phyloP scores from a whole-genome alignment of 2,888 invertebrate genomes.

The Orthonychiurus folsomi region DNA sequence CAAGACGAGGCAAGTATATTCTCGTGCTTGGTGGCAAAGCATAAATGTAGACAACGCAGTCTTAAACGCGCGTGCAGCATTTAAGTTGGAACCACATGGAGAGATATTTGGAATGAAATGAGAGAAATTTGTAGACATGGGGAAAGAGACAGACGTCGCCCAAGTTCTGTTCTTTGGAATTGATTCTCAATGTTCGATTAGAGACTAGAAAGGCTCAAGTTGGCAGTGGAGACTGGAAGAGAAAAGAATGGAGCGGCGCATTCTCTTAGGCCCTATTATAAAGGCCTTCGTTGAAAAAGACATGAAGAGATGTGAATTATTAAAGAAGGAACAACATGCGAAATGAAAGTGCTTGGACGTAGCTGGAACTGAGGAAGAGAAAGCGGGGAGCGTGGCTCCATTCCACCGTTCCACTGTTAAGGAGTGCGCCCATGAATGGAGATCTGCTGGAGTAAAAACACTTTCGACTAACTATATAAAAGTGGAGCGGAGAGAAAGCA shows the following conservation, averaged over 20 bases:
- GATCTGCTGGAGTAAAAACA: conserved; percentile 13
- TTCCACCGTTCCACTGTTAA: neutral
- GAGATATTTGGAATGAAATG: no score
- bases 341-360: neutral
- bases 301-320: conserved; percentile 17
- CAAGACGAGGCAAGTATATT: no score
- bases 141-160: neutral
- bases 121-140: no score
- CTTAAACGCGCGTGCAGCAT: no score
- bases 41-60: no score
- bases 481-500: conserved; percentile 8
- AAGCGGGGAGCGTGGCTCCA: neutral
- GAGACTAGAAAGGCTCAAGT: neutral
- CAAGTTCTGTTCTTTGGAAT: neutral
- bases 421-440: neutral
- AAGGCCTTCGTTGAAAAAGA: neutral
- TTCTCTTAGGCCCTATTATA: neutral
- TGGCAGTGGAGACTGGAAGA: neutral
- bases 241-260: neutral
- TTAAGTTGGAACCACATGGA: no score
- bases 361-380: neutral
- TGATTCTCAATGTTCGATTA: conserved; percentile 1
- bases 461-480: conserved; percentile 2
- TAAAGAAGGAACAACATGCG: conserved; percentile 14
- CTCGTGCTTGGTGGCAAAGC: no score